Conservation (phyloP, 2,888 invertebrate species). For the Pheosia tremula region DNA sequence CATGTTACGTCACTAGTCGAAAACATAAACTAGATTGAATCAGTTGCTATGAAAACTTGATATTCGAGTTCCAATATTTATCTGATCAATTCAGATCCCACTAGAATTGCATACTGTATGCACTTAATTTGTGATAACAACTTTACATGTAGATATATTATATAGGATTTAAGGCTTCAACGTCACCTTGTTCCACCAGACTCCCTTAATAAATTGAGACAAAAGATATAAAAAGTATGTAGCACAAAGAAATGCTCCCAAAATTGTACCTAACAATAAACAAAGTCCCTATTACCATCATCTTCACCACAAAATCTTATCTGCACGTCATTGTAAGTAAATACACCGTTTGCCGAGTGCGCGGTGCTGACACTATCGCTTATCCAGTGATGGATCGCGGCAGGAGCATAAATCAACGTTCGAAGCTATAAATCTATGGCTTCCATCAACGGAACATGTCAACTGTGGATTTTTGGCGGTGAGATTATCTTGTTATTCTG, state of each 20-base stretch:
- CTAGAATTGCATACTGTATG: too few relatives aligned
- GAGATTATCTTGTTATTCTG: slow-evolving; percentile 42
- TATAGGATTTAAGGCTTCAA: too few relatives aligned
- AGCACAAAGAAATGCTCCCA: too few relatives aligned
- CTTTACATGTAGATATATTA: too few relatives aligned
- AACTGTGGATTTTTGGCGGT: slow-evolving; percentile 40
- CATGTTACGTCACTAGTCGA: neutral
- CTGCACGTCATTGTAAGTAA: slow-evolving; percentile 33
- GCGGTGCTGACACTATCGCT: slow-evolving; percentile 46
- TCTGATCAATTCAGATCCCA: neutral
- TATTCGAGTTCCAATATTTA: neutral
- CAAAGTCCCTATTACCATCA: too few relatives aligned
- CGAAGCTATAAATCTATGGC: slow-evolving; percentile 50
- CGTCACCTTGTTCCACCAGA: neutral
- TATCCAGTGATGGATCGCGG: slow-evolving; percentile 55
- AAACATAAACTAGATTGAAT: neutral
- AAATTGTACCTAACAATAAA: too few relatives aligned
- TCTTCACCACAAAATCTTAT: slow-evolving; percentile 9
- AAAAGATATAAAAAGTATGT: too few relatives aligned
- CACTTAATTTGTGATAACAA: too few relatives aligned
- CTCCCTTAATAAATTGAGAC: too few relatives aligned
- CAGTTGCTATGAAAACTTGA: neutral
- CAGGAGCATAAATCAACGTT: slow-evolving; percentile 55
- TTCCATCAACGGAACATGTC: slow-evolving; percentile 38
- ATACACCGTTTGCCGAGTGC: slow-evolving; percentile 28